Evolutionary conservation across 2,113 vertebrate genomes (phyloP).

Genomic region (Alethe diademata): DNA sequence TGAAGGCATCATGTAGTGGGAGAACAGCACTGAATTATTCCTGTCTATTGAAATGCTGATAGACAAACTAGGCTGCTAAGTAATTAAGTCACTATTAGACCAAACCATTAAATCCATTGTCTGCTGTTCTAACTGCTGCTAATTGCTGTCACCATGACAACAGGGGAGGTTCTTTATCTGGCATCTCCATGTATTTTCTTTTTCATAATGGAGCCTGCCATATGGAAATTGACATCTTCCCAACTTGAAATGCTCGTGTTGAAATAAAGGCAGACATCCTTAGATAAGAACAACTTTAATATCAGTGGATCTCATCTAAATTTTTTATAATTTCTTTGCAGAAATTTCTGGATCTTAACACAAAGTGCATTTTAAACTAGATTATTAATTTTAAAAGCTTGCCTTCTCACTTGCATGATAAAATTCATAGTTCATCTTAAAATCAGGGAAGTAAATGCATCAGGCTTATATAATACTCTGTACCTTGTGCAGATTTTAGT

Average conservation of each 20-base stretch:
- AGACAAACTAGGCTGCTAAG: slow-evolving; percentile 38
- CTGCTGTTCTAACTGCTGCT: slow-evolving; percentile 63
- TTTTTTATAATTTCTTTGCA: background rate
- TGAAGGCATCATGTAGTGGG: background rate
- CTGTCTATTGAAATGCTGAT: slow-evolving; percentile 27
- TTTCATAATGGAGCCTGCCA: background rate
- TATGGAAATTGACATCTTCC: background rate
- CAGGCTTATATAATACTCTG: background rate
- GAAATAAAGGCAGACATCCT: background rate
- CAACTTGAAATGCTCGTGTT: background rate
- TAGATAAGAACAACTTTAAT: background rate
- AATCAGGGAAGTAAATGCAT: background rate
- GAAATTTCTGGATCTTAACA: background rate
- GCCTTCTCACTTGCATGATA: background rate
- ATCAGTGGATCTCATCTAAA: background rate
- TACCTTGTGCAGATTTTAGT: background rate
- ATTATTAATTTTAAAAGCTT: background rate
- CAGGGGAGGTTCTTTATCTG: slow-evolving; percentile 29
- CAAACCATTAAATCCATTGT: slow-evolving; percentile 57
- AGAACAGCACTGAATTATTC: slow-evolving; percentile 19
- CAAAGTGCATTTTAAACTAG: background rate
- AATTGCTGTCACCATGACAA: slow-evolving; percentile 72
- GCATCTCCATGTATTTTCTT: slow-evolving; percentile 24
- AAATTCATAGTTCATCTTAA: background rate
- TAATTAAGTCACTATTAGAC: slow-evolving; percentile 63